Conservation (phyloP, 2,888 invertebrate species). For the Sphaerophoria rueppellii region DNA sequence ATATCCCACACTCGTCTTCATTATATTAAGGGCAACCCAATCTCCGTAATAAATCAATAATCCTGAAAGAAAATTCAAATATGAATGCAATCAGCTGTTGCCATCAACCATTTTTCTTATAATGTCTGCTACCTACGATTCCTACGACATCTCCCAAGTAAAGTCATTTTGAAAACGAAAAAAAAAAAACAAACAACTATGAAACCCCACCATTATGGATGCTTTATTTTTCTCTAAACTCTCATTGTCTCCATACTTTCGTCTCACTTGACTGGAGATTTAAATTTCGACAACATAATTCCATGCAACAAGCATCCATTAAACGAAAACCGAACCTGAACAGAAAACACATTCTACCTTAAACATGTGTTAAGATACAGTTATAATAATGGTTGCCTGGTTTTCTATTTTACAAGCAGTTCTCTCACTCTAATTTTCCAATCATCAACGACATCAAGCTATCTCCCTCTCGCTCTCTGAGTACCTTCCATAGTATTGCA, state of each 20-base stretch:
- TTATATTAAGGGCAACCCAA: neutral
- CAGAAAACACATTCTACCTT: conserved; percentile 11
- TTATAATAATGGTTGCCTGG: conserved; percentile 41
- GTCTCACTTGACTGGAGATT: conserved; percentile 59
- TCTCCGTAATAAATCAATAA: neutral
- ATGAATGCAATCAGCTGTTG: conserved; percentile 52
- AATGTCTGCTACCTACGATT: conserved; percentile 16
- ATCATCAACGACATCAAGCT: conserved; percentile 1
- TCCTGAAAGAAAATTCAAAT: neutral
- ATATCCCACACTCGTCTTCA: too few relatives aligned
- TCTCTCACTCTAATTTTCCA: neutral
- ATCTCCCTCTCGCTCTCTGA: conserved; percentile 38
- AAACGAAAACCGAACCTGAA: neutral
- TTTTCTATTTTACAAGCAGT: neutral
- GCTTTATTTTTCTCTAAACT: neutral
- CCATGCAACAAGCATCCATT: conserved; percentile 66
- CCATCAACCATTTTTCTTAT: conserved; percentile 49
- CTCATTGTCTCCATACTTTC: conserved; percentile 17
- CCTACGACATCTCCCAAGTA: conserved; percentile 46
- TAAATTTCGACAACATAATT: conserved; percentile 21
- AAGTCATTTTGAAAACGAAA: neutral
- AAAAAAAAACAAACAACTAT: neutral
- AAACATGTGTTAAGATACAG: conserved; percentile 29
- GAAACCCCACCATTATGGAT: neutral
- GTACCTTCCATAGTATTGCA: conserved; percentile 37